Percentiles rank a stretch among this genome's conserved stretches.
phyloP scores from a whole-genome alignment of 2,888 invertebrate genomes.

The Apamea crenata region DNA sequence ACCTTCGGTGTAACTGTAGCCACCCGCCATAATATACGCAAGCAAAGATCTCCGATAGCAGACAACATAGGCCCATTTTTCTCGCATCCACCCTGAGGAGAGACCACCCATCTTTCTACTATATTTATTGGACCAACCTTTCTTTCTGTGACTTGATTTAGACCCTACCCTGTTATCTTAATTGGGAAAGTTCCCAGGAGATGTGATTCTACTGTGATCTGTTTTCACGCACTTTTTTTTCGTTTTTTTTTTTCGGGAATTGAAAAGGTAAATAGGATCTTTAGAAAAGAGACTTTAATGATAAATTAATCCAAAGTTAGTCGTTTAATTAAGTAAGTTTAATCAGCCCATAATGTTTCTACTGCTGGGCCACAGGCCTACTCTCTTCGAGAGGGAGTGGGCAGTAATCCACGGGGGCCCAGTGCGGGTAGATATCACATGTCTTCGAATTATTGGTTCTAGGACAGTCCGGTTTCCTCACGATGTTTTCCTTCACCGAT shows the following conservation, averaged over 20 bases:
- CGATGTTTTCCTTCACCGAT: too few species aligned
- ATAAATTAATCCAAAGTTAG: background rate
- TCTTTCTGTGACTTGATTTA: slow-evolving; percentile 86
- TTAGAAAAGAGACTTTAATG: background rate
- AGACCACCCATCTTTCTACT: slow-evolving; percentile 78
- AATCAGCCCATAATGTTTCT: too few species aligned
- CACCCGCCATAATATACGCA: slow-evolving; percentile 74
- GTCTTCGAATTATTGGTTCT: too few species aligned
- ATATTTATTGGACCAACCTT: slow-evolving; percentile 86
- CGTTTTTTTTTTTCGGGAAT: slow-evolving; percentile 58
- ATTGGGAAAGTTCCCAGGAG: slow-evolving; percentile 83
- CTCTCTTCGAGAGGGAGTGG: too few species aligned
- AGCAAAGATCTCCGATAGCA: slow-evolving; percentile 81
- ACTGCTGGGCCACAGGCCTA: too few species aligned
- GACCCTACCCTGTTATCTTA: slow-evolving; percentile 81
- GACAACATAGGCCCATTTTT: slow-evolving; percentile 84
- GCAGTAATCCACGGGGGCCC: too few species aligned
- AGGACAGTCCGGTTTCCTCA: too few species aligned
- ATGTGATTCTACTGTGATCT: slow-evolving; percentile 70
- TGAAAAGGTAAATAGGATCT: slow-evolving; percentile 59
- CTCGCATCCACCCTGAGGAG: slow-evolving; percentile 80
- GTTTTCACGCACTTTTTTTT: slow-evolving; percentile 66
- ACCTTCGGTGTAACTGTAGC: slow-evolving; percentile 64
- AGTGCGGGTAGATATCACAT: too few species aligned
- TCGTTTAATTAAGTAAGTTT: background rate